Evolutionary conservation across 2,888 invertebrate species (phyloP).

Genomic region (Endomychus coccineus): DNA sequence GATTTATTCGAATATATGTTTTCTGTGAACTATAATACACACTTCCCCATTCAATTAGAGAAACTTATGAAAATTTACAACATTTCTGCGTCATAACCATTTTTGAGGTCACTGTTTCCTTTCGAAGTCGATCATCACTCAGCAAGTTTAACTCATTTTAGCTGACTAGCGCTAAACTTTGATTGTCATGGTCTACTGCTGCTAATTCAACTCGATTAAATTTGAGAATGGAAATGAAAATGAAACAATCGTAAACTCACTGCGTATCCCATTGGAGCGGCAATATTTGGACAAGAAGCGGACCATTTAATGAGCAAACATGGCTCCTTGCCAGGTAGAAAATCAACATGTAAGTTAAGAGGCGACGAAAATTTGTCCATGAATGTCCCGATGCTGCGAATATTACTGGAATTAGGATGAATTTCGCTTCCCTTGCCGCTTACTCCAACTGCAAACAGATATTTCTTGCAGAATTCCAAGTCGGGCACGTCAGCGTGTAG

Average conservation of each 20-base stretch:
- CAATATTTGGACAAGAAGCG: slow-evolving; percentile 32
- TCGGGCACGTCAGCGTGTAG: slow-evolving; percentile 24
- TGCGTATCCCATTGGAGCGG: slow-evolving; percentile 30
- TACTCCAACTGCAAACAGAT: slow-evolving; percentile 29
- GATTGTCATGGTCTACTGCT: too few species aligned
- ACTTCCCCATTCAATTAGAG: too few species aligned
- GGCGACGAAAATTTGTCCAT: slow-evolving; percentile 27
- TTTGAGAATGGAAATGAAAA: too few species aligned
- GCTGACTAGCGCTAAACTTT: too few species aligned
- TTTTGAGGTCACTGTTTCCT: too few species aligned
- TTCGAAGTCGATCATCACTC: too few species aligned
- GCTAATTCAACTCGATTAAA: too few species aligned
- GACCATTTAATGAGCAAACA: slow-evolving; percentile 34
- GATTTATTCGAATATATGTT: too few species aligned
- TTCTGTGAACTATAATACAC: too few species aligned
- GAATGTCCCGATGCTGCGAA: slow-evolving; percentile 30
- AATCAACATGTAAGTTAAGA: slow-evolving; percentile 29
- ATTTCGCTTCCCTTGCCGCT: slow-evolving; percentile 18
- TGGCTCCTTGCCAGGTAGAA: slow-evolving; percentile 28
- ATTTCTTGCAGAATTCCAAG: slow-evolving; percentile 32
- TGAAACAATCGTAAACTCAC: slow-evolving; percentile 29
- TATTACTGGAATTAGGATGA: slow-evolving; percentile 26
- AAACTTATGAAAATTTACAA: too few species aligned
- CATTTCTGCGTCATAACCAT: too few species aligned
- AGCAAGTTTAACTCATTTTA: too few species aligned